Conservation (phyloP, 1,140 invertebrate species). For the Trinorchestia longiramus region DNA sequence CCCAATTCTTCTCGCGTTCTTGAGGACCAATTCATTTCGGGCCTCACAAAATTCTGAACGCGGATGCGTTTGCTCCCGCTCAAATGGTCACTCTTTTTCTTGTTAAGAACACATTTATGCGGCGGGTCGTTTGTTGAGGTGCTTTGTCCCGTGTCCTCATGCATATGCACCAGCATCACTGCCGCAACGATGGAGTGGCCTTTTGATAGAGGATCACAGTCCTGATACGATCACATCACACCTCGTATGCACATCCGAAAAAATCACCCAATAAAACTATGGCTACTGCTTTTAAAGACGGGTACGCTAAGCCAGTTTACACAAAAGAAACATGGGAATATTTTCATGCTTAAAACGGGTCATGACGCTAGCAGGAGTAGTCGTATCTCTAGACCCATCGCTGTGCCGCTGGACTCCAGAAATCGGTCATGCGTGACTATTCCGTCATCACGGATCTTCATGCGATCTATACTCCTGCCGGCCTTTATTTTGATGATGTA, state of each 20-base stretch:
- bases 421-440: neutral
- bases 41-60: neutral
- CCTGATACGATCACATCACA: neutral
- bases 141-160: neutral
- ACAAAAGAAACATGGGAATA: neutral
- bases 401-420: neutral
- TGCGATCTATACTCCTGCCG: neutral
- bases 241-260: neutral
- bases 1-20: neutral
- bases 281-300: neutral
- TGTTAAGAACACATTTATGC: neutral
- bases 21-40: neutral
- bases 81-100: neutral
- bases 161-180: neutral
- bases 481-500: neutral
- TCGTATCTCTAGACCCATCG: neutral
- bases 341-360: neutral
- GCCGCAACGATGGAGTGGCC: neutral
- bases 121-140: neutral
- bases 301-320: too few species aligned
- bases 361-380: neutral
- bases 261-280: neutral
- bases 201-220: neutral
- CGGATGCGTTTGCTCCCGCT: neutral
- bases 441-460: neutral